Evolutionary conservation across 2,797 vertebrate genomes (phyloP).

Genomic region (Pelochelys cantorii): DNA sequence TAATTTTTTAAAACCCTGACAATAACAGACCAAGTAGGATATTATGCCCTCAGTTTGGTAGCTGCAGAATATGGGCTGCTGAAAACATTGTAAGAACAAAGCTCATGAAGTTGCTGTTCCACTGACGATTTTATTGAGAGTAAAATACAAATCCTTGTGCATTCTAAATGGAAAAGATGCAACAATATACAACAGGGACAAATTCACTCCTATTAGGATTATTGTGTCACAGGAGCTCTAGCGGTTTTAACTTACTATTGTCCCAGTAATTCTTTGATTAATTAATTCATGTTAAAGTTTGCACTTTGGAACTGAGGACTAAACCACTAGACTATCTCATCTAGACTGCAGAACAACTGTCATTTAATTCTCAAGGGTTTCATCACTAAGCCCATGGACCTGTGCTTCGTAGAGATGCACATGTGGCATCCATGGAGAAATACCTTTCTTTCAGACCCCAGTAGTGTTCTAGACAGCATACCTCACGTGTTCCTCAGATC

Average conservation of each 20-base stretch:
- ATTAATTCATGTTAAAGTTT: neutral
- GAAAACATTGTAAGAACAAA: neutral
- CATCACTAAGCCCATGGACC: neutral
- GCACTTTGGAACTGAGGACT: neutral
- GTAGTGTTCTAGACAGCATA: too few species aligned
- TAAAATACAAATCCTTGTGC: neutral
- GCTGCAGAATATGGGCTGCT: neutral
- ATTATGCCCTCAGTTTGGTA: neutral
- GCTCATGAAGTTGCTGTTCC: neutral
- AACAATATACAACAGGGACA: neutral
- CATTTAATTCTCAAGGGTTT: neutral
- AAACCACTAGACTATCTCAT: neutral
- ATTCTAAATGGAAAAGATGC: neutral
- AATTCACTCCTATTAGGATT: neutral
- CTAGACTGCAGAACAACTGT: neutral
- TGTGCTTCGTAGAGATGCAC: too few species aligned
- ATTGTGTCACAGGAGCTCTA: neutral
- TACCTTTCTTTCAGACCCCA: neutral
- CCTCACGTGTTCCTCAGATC: neutral
- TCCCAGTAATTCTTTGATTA: neutral
- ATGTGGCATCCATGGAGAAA: neutral
- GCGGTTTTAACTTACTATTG: neutral
- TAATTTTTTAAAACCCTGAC: conserved; percentile 3
- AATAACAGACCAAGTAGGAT: neutral
- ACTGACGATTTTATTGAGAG: neutral